Conservation (phyloP, 1,140 invertebrate species). For the Drosophila miranda region DNA sequence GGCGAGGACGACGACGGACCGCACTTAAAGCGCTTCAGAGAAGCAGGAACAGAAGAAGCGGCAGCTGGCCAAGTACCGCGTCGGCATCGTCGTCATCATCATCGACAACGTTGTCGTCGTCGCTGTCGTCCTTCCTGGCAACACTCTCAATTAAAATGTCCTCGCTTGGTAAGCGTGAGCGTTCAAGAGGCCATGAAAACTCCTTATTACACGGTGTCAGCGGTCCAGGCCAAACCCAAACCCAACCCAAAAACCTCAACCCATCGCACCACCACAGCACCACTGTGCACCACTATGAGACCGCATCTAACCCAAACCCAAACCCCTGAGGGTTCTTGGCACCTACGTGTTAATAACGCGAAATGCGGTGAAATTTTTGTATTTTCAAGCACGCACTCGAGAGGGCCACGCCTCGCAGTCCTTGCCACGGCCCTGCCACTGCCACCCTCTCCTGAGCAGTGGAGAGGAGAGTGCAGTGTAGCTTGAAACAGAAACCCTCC, state of each 20-base stretch:
- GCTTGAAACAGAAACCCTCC: constrained; percentile 56
- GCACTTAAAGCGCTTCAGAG: constrained; percentile 59
- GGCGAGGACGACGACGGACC: constrained; percentile 39
- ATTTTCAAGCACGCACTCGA: constrained; percentile 73
- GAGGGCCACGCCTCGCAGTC: constrained; percentile 64
- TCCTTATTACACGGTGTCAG: constrained; percentile 78
- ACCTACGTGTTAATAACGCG: constrained; percentile 80
- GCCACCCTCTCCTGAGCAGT: neutral
- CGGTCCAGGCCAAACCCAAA: constrained; percentile 33
- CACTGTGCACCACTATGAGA: constrained; percentile 4
- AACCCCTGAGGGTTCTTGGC: constrained; percentile 29
- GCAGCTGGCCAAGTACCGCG: constrained; percentile 74
- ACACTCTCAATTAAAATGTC: constrained; percentile 80
- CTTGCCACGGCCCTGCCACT: constrained; percentile 20
- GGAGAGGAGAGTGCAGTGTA: neutral
- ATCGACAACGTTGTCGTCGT: constrained; percentile 16
- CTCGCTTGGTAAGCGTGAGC: constrained; percentile 79
- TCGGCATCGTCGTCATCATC: constrained; percentile 32
- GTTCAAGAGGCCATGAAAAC: constrained; percentile 80
- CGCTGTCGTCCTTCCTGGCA: constrained; percentile 57
- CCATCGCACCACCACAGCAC: neutral
- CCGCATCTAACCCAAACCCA: constrained; percentile 16
- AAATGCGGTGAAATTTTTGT: constrained; percentile 76
- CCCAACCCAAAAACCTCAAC: constrained; percentile 19
- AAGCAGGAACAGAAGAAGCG: constrained; percentile 43